phyloP scores from a whole-genome alignment of 2,888 invertebrate species.

The Agonopterix alstromeriana region DNA sequence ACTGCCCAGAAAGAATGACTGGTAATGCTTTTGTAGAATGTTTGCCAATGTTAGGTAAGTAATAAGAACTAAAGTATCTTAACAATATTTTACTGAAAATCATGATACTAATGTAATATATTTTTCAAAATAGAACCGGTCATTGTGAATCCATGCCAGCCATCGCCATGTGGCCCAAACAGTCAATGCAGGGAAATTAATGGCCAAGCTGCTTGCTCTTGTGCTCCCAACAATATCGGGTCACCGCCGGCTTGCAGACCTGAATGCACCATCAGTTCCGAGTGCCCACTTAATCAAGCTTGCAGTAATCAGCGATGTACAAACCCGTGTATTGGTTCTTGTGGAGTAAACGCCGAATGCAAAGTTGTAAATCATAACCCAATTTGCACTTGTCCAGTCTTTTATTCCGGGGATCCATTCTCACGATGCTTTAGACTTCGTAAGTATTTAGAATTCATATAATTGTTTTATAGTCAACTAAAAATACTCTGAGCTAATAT shows the following conservation, averaged over 20 bases:
- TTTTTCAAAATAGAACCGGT: slow-evolving; percentile 57
- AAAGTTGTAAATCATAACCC: slow-evolving; percentile 87
- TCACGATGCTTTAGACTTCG: slow-evolving; percentile 75
- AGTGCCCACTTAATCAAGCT: slow-evolving; percentile 83
- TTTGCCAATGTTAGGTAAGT: slow-evolving; percentile 68
- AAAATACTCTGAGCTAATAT: neutral
- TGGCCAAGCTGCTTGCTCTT: slow-evolving; percentile 83
- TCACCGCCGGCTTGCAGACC: slow-evolving; percentile 82
- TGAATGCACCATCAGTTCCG: slow-evolving; percentile 83
- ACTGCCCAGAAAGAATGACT: slow-evolving; percentile 78
- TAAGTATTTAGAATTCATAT: slow-evolving; percentile 39
- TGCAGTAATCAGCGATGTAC: slow-evolving; percentile 83
- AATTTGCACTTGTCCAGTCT: slow-evolving; percentile 80
- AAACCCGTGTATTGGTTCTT: slow-evolving; percentile 85
- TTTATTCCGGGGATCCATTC: slow-evolving; percentile 82
- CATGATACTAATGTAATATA: neutral
- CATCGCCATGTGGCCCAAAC: slow-evolving; percentile 80
- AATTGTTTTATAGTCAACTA: neutral
- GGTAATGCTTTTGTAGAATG: slow-evolving; percentile 84
- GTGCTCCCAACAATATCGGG: slow-evolving; percentile 79
- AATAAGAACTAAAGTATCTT: neutral
- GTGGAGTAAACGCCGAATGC: slow-evolving; percentile 83
- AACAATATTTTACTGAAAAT: neutral
- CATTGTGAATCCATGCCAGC: slow-evolving; percentile 76
- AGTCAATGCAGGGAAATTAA: slow-evolving; percentile 79